Percentiles rank a stretch among this genome's conserved stretches.
Evolutionary conservation across 2,797 vertebrate species (phyloP).

Genomic region (Falco berigora): DNA sequence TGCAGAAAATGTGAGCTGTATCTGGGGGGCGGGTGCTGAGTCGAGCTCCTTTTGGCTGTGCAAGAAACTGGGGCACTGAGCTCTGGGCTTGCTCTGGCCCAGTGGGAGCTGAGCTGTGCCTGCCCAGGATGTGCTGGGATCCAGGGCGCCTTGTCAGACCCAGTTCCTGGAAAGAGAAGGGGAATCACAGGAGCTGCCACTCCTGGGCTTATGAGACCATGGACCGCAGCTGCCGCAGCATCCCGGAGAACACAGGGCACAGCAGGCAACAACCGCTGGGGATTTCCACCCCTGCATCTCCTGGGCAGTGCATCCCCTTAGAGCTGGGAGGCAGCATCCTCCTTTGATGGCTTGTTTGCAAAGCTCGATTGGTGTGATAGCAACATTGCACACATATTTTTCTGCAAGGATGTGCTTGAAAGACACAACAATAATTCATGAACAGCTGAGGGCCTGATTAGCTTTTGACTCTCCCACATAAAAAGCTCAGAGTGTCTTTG

Average conservation of each 20-base stretch:
- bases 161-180: neutral
- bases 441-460: neutral
- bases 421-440: neutral
- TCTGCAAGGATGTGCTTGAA: neutral
- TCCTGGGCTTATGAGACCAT: accelerated
- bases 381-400: neutral
- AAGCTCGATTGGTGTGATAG: accelerated
- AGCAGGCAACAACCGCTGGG: accelerated
- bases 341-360: neutral
- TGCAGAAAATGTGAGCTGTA: neutral
- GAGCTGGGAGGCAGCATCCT: neutral
- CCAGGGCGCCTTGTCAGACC: accelerated
- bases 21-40: neutral
- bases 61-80: neutral
- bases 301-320: neutral
- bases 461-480: neutral
- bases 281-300: neutral
- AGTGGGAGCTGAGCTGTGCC: neutral
- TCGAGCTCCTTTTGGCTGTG: neutral
- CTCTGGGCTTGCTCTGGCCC: neutral
- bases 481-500: neutral
- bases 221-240: neutral
- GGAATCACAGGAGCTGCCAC: neutral
- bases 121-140: neutral
- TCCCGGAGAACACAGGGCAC: neutral